Evolutionary conservation across 2,888 invertebrate species (phyloP), one percentile per base, ranked within the genome.

Genomic region (Julus scandinavius): DNA sequence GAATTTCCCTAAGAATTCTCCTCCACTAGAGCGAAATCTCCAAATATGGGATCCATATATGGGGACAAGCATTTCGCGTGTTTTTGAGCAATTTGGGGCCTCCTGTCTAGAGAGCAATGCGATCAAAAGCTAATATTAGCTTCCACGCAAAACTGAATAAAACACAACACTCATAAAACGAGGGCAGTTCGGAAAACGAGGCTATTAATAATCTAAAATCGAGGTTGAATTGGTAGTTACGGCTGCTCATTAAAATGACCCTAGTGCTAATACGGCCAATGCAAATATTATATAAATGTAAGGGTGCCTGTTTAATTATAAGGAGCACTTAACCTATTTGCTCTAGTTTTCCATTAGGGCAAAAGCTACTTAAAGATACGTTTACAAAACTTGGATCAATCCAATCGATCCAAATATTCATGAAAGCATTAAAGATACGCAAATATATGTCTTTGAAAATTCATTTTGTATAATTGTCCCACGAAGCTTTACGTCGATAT

Each of bases 111-210:
- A 58, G 58, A 58, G 58, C 58, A 58, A 58, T 58, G 58, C 13
- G 58, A 58, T 58, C 58, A 20, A n/a, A n/a, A 63, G 63, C 63
- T 63, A 63, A 63, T 63, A 63, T 63, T 63, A 63, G 63, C 63
- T 63, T n/a, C 63, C 63, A 20, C 63, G 5, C 63, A 20, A 63
- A 63, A 20, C 63, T 20, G 63, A 63, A 63, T 20, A 63, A 63
- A n/a, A 63, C n/a, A n/a, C n/a, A n/a, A 20, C 63, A 63, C 63
- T 63, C 63, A 15, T 20, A 15, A 11, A 20, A n/a, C n/a, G n/a
- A 20, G 63, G 63, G 20, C 0, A 1, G 63, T 20, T 20, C 63
- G 20, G 6, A 63, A 63, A 63, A 63, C 20, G n/a, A 63, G 63
- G 20, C 4, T 63, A 20, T 20, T 58, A 13, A 58, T 58, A 58